A percentile compares a stretch with the other conserved stretches of the same genome.
Conservation (phyloP, 2,113 vertebrate species). For the Hiodon alosoides region DNA sequence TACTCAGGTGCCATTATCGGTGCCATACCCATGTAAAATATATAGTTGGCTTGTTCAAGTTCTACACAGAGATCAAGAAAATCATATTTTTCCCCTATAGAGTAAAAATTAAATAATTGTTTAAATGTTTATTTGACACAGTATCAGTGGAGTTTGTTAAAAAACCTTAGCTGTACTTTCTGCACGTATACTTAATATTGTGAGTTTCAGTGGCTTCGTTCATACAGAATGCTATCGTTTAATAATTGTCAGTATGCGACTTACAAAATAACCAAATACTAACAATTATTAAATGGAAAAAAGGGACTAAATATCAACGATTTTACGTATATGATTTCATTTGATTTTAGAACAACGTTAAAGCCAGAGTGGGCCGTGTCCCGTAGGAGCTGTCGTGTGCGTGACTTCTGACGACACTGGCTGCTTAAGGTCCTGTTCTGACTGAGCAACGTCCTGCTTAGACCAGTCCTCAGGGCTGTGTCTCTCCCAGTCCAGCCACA, state of each 20-base stretch:
- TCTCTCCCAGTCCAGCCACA: conserved; percentile 4
- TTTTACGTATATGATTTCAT: too few relatives aligned
- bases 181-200: background rate
- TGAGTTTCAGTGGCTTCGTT: background rate
- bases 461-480: conserved; percentile 10
- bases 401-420: background rate
- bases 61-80: background rate
- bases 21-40: background rate
- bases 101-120: background rate
- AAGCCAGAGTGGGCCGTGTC: background rate
- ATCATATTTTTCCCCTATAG: background rate
- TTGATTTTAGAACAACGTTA: background rate
- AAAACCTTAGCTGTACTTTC: background rate
- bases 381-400: background rate
- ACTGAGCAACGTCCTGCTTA: conserved; percentile 8
- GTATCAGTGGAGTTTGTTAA: background rate
- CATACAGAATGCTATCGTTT: background rate
- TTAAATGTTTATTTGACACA: background rate
- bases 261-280: too few relatives aligned
- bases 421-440: conserved; percentile 11
- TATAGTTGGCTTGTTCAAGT: background rate
- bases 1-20: too few relatives aligned
- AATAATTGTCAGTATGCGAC: too few relatives aligned
- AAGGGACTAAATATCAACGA: too few relatives aligned
- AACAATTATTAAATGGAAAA: too few relatives aligned